Base-by-base conservation (phyloP, 64 coral and sea anemone genomes). In the Dendronephthya gigantea region DNA sequence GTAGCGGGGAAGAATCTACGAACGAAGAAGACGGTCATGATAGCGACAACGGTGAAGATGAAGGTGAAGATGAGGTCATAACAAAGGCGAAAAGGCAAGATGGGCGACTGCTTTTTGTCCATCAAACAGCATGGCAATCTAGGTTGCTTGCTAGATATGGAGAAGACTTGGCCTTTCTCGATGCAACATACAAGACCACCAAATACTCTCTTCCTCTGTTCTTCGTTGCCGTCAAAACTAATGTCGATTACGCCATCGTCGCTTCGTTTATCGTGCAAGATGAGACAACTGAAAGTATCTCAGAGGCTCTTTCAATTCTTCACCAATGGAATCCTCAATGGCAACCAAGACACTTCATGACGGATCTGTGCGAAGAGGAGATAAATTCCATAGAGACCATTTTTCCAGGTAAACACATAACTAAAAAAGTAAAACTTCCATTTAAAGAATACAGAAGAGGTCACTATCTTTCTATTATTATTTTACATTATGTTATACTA, bases 121-220 rank as follows among this genome's bases (percentile, higher is more conserved):
- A 84, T 47, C 88, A 84, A 83, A 65, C 81, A 37, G 27, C 9
- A 30, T 89, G 88, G 88, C 51, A 89, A 30, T 45, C 82, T 16
- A 23, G 82, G 43, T 62, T 89, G 36, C 88, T 89, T 30, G 65
- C 55, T 45, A 28, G 81, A 39, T 89, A 89, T 84, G 82, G 81
- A 11, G 56, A 70, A 19, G 82, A 89, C 2, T 40, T 84, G 22
- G 88, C 76, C 36, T 89, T 83, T 68, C 58, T 89, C 40, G 88
- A 89, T 83, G 88, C 88, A 43, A 89, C 81, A 6, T 89, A 89
- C 39, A 89, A 89, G 70, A 89, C 88, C 36, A 84, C 88, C 16
- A 84, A 84, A 62, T 89, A 89, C 70, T 82, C 88, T 15, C 35
- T 83, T 39, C 87, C 87, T 30, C 16, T 88, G 43, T 88, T 88